Percentiles rank a stretch among this genome's conserved stretches.
These are phyloP conservation scores for Theristus sp. DNA, from an alignment of 2,888 invertebrate species.

Conservation along the genomic window DNA sequence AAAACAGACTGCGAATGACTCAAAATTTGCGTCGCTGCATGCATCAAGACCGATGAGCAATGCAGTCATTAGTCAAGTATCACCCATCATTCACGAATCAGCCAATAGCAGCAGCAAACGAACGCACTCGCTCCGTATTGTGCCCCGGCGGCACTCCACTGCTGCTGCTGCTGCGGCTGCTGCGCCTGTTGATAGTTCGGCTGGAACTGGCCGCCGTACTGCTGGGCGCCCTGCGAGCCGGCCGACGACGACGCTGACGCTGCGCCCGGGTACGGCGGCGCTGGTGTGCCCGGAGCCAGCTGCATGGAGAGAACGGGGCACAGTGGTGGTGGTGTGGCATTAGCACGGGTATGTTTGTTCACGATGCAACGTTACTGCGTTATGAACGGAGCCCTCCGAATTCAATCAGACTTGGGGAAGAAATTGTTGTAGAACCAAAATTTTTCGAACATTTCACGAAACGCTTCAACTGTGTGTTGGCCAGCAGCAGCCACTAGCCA, in stretches of 20 bases:
- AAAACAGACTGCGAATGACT: no score
- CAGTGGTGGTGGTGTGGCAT: no score
- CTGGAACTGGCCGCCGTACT: neutral
- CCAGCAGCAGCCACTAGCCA: no score
- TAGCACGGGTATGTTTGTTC: no score
- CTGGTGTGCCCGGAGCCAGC: conserved; percentile 16
- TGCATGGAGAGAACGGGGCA: no score
- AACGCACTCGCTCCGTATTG: neutral
- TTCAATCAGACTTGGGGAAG: neutral
- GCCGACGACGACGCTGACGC: conserved; percentile 5
- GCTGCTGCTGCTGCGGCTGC: neutral
- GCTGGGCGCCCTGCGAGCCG: neutral
- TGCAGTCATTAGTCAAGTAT: neutral
- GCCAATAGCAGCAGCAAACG: neutral
- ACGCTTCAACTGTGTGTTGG: no score
- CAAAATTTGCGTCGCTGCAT: no score
- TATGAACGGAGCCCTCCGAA: neutral
- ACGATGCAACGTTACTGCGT: no score
- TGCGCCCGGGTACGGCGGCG: conserved; percentile 16
- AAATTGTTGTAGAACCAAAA: no score
- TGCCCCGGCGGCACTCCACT: neutral
- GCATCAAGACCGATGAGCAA: no score
- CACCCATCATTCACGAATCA: neutral
- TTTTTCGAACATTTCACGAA: no score
- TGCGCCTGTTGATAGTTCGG: neutral